These are phyloP conservation scores for Carpatolechia fugitivella DNA, from an alignment of 2,888 invertebrate genomes.

Conservation along the genomic window DNA sequence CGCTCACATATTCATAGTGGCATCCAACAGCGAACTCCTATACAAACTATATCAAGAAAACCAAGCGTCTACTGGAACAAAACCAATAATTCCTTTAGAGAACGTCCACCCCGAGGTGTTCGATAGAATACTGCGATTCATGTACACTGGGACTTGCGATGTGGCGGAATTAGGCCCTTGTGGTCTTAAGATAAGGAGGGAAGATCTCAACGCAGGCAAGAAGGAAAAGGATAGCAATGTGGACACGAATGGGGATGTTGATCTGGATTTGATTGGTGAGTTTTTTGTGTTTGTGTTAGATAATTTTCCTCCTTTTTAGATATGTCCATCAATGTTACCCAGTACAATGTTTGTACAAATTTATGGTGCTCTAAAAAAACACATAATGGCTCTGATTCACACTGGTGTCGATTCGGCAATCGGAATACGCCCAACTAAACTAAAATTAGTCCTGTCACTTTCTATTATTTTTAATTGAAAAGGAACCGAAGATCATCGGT, in stretches of 20 bases:
- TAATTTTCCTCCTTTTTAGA: neutral
- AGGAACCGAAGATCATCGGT: too few species aligned
- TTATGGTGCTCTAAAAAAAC: too few species aligned
- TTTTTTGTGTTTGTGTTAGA: neutral
- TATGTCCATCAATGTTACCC: too few species aligned
- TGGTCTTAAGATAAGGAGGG: conserved; percentile 62
- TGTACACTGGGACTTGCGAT: conserved; percentile 85
- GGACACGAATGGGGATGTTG: too few species aligned
- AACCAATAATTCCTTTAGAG: conserved; percentile 65
- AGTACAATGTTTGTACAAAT: too few species aligned
- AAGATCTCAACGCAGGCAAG: conserved; percentile 52
- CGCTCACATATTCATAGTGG: conserved; percentile 86
- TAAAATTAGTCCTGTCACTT: too few species aligned
- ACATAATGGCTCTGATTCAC: too few species aligned
- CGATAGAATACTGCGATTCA: conserved; percentile 81
- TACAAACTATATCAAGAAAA: conserved; percentile 73
- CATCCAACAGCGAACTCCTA: conserved; percentile 81
- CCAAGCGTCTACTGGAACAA: conserved; percentile 42
- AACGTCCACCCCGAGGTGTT: conserved; percentile 83
- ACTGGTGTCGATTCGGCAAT: too few species aligned
- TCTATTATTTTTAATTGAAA: too few species aligned
- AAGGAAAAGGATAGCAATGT: conserved; percentile 46
- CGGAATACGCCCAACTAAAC: too few species aligned
- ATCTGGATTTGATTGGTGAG: conserved; percentile 54
- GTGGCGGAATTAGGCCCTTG: conserved; percentile 76